phyloP scores from a whole-genome alignment of 2,888 invertebrate species.

The Drosophila hamatofila region DNA sequence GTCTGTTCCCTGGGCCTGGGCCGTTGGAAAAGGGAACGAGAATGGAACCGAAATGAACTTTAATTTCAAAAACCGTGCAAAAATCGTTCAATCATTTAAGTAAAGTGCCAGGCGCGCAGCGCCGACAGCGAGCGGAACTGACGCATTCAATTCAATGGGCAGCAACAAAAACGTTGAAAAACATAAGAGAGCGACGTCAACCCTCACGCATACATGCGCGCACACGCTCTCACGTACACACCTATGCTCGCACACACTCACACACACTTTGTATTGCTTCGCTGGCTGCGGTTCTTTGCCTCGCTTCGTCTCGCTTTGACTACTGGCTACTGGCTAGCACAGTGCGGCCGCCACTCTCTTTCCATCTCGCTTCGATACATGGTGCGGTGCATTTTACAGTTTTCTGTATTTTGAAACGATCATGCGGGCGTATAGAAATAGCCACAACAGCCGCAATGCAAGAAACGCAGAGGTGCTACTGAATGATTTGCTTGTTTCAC shows the following conservation, averaged over 20 bases:
- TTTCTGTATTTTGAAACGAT: constrained; percentile 62
- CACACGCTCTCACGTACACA: not conserved
- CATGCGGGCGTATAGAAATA: constrained; percentile 63
- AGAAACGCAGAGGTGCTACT: constrained; percentile 18
- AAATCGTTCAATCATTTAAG: constrained; percentile 82
- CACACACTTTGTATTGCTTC: constrained; percentile 13
- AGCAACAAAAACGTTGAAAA: constrained; percentile 35
- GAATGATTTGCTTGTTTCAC: constrained; percentile 25
- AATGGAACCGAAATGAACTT: constrained; percentile 69
- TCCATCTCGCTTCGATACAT: constrained; percentile 45
- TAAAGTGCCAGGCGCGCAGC: constrained; percentile 69
- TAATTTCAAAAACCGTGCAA: constrained; percentile 79
- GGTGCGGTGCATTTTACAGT: constrained; percentile 38
- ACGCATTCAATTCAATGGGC: constrained; percentile 63
- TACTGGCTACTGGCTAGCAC: not conserved
- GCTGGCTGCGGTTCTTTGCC: constrained; percentile 51
- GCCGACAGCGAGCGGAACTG: constrained; percentile 22
- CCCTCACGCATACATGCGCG: constrained; percentile 25
- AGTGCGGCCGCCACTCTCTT: constrained; percentile 2
- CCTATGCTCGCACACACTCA: not conserved
- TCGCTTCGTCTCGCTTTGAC: constrained; percentile 42
- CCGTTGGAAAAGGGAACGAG: constrained; percentile 50
- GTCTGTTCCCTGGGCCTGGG: constrained; percentile 12
- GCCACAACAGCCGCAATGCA: constrained; percentile 15
- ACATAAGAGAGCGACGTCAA: constrained; percentile 53